Evolutionary conservation across 2,797 vertebrate species (phyloP), one percentile per base, ranked within the genome.

Genomic region (Cygnus olor): DNA sequence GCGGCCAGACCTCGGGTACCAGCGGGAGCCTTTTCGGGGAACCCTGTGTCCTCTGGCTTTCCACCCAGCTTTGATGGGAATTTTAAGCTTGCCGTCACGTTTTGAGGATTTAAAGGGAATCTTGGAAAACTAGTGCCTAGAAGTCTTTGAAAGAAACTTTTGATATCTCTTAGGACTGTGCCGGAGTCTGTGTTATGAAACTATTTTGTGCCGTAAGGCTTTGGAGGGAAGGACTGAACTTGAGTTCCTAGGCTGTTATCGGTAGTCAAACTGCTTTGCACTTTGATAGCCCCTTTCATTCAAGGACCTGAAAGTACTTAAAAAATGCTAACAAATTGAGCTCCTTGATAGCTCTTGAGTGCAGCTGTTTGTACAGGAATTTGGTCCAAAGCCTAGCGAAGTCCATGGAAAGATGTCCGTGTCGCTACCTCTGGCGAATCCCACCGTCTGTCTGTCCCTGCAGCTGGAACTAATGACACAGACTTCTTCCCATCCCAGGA

Each of bases 301-400:
- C 42, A 38, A 80, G 89, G 81, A 88, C 88, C 84, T 90, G 42
- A 80, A 93, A 95, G 89, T 71, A 60, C 89, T 94, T 94, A 1
- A 54, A 88, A 92, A 93, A 80, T 83, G 80, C 63, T 93, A 79
- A 92, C 91, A 82, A 94, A 70, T 95, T 92, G 89, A 95, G 79
- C 80, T 94, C 28, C 82, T 79, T 89, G 88, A 85, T 92, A 63
- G 87, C 90, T 85, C 45, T 69, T n/a, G 76, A 88, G 80, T 81
- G 71, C 57, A 70, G 84, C 60, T 76, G 40, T 95, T 95, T 87
- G 71, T 91, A 7, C 44, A 30, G 93, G 77, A 89, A 44, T 74
- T 84, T 79, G 89, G 80, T 91, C 69, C 89, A 81, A 80, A 93
- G 65, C 63, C 69, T 83, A 1, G 53, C 69, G 82, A 89, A 85